Evolutionary conservation across 2,888 invertebrate species (phyloP).

Genomic region (Epsilonema sp.): DNA sequence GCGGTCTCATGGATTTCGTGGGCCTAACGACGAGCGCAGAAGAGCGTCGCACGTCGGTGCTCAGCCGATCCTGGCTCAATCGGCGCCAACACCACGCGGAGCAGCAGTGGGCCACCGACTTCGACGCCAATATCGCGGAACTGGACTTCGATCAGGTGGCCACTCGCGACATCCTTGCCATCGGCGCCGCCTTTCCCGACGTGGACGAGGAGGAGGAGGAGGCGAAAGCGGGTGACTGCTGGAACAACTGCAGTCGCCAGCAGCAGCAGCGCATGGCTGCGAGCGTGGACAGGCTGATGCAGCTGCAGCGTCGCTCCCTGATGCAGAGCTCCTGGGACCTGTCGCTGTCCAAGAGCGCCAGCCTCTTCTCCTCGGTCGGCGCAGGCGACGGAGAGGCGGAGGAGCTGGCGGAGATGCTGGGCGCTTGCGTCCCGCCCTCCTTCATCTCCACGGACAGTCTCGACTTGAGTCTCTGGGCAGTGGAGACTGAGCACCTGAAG

Average conservation of each 20-base stretch:
- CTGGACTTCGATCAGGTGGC: slow-evolving; percentile 20
- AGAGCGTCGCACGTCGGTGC: not conserved
- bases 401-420: not conserved
- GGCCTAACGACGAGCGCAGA: not conserved
- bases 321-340: not conserved
- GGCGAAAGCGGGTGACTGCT: not conserved
- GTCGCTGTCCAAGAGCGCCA: slow-evolving; percentile 6
- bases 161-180: not conserved
- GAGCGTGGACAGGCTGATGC: not conserved
- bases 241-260: not conserved
- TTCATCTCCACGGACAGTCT: slow-evolving; percentile 24
- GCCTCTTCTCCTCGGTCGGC: slow-evolving; percentile 11
- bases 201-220: not conserved
- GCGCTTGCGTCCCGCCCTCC: not conserved
- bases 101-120: slow-evolving; percentile 13
- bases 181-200: not conserved
- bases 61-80: slow-evolving; percentile 4
- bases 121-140: slow-evolving; percentile 25
- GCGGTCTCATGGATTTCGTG: not conserved
- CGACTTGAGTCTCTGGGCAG: slow-evolving; percentile 12
- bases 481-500: not conserved
- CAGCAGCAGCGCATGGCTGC: not conserved
- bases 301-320: not conserved
- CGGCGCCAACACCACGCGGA: too few species aligned
- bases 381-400: not conserved